Evolutionary conservation across 2,113 vertebrate species (phyloP).

Genomic region (Indicator maculatus): DNA sequence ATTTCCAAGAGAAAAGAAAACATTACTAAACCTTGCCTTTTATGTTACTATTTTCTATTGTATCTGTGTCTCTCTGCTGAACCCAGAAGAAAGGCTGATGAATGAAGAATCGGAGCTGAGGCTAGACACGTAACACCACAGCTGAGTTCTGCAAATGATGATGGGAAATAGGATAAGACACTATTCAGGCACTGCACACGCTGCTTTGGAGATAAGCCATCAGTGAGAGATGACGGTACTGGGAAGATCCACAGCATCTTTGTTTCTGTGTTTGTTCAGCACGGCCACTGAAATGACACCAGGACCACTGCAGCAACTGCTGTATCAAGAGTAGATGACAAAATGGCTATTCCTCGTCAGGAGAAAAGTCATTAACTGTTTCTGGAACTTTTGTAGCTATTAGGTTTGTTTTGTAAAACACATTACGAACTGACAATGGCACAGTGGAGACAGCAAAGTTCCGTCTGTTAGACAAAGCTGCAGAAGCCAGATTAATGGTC

Average conservation of each 20-base stretch:
- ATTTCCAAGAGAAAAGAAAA: background rate
- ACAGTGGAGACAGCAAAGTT: background rate
- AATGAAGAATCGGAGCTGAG: conserved; percentile 28
- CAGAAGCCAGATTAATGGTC: background rate
- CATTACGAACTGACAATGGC: background rate
- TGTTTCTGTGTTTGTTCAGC: conserved; percentile 1
- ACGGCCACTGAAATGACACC: background rate
- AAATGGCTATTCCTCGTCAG: background rate
- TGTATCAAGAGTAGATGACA: background rate
- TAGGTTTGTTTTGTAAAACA: background rate
- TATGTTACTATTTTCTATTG: background rate
- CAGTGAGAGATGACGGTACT: conserved; percentile 14
- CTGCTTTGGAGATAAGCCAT: conserved; percentile 51
- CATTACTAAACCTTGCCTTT: background rate
- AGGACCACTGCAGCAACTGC: background rate
- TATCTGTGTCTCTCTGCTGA: background rate
- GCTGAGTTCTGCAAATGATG: conserved; percentile 3
- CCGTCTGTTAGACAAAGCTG: background rate
- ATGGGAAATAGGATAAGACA: background rate
- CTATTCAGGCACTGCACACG: background rate
- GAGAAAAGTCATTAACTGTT: background rate
- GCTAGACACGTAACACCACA: conserved; percentile 22
- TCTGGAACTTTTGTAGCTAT: background rate
- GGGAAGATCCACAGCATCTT: conserved; percentile 4
- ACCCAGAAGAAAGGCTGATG: background rate